Evolutionary conservation across 2,888 invertebrate genomes (phyloP), one percentile per base, ranked within the genome.

Genomic region (Drosophila tanythrix): DNA sequence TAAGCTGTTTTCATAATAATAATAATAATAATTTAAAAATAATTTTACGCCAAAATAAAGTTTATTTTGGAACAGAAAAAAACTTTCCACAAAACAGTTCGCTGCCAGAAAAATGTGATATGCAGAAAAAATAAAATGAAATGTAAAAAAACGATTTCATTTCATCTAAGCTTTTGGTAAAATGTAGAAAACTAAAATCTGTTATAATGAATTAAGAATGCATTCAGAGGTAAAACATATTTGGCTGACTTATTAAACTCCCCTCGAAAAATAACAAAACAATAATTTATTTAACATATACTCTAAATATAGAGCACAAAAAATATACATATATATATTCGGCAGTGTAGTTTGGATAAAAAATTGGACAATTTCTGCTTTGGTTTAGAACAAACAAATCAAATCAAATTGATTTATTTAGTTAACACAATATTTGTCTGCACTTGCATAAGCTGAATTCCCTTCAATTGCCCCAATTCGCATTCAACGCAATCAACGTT

Each of bases 1-100:
- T 56, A 33, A 48, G 40, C 29, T 46, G 40, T 43, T 46, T 18
- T 50, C 50, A 33, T 38, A 21, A 33, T 33, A 33, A 33, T 33
- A 33, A 33, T 33, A 33, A 33, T 33, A 33, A 33, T 33, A 33
- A 31, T 18, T 18, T 11, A 27, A 1, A 29, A 25, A 7, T 18
- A 13, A 38, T 15, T 11, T 38, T 35, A 5, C 0, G 7, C 15
- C 13, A 18, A 40, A 15, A 7, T n/a, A 15, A 29, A 56, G 27
- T 27, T 27, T 15, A 29, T 38, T 25, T 56, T 13, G 38, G 13
- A 38, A 38, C 0, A 38, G 29, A 15, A n/a, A 13, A 29, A 15
- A 11, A 36, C 6, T 18, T 25, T 25, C 46, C 25, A 4, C 1
- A 4, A 4, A 15, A 46, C 7, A 13, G 46, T 13, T 46, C 3